phyloP scores from a whole-genome alignment of 2,888 invertebrate species.

The Allolobophora icterica region DNA sequence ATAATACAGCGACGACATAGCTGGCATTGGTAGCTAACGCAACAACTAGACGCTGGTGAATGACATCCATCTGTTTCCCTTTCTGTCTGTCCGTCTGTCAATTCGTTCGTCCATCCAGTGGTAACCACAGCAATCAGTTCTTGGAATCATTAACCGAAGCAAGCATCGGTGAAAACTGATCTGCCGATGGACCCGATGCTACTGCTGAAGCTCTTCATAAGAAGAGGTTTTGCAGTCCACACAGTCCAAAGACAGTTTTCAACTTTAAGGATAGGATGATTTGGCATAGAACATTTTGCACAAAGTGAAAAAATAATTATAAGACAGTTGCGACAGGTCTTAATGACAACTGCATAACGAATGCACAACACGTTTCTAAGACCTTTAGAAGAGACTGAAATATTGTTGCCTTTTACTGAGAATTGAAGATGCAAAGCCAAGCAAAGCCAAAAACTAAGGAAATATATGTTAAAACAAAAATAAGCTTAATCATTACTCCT shows the following conservation, averaged over 20 bases:
- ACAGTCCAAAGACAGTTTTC: neutral
- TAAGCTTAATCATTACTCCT: neutral
- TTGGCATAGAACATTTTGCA: neutral
- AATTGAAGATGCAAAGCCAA: neutral
- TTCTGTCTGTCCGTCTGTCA: neutral
- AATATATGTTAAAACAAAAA: neutral
- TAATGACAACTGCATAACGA: neutral
- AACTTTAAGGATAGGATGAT: too few species aligned
- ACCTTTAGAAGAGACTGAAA: neutral
- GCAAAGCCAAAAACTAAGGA: conserved; percentile 4
- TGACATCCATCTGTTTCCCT: neutral
- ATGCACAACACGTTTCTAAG: neutral
- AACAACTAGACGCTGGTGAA: neutral
- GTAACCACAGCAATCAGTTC: neutral
- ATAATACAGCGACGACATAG: neutral
- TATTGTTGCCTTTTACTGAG: neutral
- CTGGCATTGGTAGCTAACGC: neutral
- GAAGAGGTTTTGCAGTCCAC: neutral
- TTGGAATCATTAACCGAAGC: neutral
- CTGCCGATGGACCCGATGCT: neutral
- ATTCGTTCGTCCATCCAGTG: neutral
- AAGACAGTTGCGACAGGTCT: neutral
- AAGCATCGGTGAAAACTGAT: neutral
- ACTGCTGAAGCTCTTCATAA: neutral
- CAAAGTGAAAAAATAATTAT: neutral